Conservation (phyloP, 2,888 invertebrate species). For the Nephrotoma appendiculata region DNA sequence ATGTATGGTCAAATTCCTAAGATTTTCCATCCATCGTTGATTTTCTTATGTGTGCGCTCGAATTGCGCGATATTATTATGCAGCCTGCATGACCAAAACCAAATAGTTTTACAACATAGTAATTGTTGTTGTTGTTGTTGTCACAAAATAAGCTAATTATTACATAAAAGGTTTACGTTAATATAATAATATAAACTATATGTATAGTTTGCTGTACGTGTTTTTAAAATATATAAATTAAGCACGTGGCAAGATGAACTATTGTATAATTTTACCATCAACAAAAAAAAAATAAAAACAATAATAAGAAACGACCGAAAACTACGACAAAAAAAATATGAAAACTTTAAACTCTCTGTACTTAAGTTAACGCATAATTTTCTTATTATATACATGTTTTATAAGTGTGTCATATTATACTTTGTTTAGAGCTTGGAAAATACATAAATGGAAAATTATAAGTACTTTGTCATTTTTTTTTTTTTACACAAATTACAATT, state of each 20-base stretch:
- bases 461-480: neutral
- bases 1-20: neutral
- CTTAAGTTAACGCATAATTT: neutral
- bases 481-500: neutral
- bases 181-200: neutral
- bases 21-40: neutral
- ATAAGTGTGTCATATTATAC: neutral
- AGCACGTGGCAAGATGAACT: neutral
- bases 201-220: neutral
- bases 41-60: neutral
- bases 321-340: neutral
- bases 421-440: neutral
- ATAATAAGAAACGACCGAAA: neutral
- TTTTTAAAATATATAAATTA: neutral
- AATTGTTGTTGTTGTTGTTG: neutral
- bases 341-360: neutral
- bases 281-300: neutral
- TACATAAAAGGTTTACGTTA: neutral
- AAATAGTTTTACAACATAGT: neutral
- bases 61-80: neutral
- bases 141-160: neutral
- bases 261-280: neutral
- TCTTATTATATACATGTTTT: neutral
- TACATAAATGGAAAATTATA: neutral
- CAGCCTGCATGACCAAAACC: neutral